Conservation (phyloP, 2,888 invertebrate genomes). For the Eudemis profundana region DNA sequence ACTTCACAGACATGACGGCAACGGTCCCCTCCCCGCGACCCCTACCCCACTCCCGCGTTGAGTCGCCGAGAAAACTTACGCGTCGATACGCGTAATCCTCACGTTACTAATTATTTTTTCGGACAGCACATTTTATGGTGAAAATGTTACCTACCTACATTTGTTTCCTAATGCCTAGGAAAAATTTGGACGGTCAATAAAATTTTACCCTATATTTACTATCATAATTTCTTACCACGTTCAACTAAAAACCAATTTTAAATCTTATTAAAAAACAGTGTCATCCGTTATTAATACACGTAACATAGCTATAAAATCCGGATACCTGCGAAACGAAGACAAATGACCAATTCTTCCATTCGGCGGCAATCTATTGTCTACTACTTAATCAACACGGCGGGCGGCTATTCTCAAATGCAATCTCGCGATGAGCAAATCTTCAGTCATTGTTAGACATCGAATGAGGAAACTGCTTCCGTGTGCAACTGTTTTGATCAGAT, state of each 20-base stretch:
- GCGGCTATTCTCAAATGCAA: conserved; percentile 35
- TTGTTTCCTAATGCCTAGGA: no score
- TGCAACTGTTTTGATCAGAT: conserved; percentile 8
- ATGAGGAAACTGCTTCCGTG: conserved; percentile 25
- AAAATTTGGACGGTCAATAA: no score
- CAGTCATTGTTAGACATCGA: conserved; percentile 24
- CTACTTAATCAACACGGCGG: conserved; percentile 34
- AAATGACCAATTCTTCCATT: conserved; percentile 37
- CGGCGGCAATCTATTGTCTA: conserved; percentile 35
- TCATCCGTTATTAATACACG: conserved; percentile 14
- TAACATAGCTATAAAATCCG: conserved; percentile 18
- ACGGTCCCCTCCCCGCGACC: no score
- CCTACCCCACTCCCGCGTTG: no score
- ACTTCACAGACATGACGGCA: no score
- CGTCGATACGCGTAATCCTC: no score
- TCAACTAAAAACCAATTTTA: background rate
- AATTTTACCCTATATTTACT: no score
- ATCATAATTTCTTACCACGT: background rate
- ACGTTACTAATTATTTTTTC: no score
- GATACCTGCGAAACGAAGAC: conserved; percentile 33
- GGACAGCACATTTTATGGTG: no score
- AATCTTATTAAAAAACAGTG: conserved; percentile 11
- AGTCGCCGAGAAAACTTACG: no score
- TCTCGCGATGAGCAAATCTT: conserved; percentile 29
- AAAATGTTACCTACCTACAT: no score